Evolutionary conservation across 2,113 vertebrate genomes (phyloP).

Genomic region (Notiomystis cincta): DNA sequence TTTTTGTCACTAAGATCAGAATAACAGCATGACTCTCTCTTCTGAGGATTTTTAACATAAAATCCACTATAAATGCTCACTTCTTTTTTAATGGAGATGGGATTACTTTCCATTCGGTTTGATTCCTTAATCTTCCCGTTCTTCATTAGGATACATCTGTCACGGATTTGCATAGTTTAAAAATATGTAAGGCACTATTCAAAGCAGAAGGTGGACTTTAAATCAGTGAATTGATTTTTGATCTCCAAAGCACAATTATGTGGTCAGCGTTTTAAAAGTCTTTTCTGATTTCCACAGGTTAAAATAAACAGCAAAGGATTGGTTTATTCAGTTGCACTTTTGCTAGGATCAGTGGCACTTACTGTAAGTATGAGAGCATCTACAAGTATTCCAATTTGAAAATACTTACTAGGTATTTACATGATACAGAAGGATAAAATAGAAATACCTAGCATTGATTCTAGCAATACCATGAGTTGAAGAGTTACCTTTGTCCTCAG

Average conservation of each 20-base stretch:
- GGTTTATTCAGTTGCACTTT: slow-evolving; percentile 90
- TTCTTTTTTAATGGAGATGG: background rate
- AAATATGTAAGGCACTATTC: background rate
- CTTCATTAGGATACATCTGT: background rate
- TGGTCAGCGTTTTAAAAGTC: background rate
- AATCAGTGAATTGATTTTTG: background rate
- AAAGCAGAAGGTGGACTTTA: background rate
- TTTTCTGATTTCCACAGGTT: slow-evolving; percentile 74
- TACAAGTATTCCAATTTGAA: background rate
- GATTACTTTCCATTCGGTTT: background rate
- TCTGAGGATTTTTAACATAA: background rate
- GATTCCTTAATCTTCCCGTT: background rate
- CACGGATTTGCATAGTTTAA: background rate
- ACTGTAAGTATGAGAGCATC: slow-evolving; percentile 80
- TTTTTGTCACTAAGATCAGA: background rate
- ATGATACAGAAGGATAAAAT: background rate
- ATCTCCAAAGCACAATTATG: background rate
- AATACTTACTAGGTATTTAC: background rate
- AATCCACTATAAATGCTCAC: background rate
- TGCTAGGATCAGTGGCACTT: slow-evolving; percentile 92
- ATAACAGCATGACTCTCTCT: background rate
- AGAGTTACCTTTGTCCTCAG: background rate
- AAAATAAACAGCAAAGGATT: slow-evolving; percentile 93
- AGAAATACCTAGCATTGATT: background rate
- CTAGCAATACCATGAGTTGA: background rate